Evolutionary conservation across 2,113 vertebrate genomes (phyloP), one percentile per base, ranked within the genome.

Genomic region (Seriola aureovittata): DNA sequence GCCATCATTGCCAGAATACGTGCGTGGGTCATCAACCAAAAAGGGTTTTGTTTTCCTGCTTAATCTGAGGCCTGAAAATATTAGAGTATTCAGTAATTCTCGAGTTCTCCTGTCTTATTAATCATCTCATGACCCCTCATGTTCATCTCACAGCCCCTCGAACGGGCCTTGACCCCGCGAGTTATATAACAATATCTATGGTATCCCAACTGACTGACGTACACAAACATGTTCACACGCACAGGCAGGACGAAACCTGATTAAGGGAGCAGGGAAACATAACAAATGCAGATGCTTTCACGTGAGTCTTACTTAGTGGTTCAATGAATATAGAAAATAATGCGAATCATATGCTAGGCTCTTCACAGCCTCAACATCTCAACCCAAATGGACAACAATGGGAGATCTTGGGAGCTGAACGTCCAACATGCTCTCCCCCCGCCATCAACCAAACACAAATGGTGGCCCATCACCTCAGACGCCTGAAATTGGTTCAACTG

Each of bases 111-210:
- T 66, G 42, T 58, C 21, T 40, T 5, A 1, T 57, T 72, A 36
- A 57, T 63, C 40, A 78, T 80, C 67, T 75, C 57, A 60, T 32
- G 57, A 65, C 52, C 64, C 42, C 14, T 62, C 13, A 17, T 25
- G 75, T 25, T 44, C 10, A 63, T 70, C 23, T 68, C 44, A 34
- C 25, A 48, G n/a, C 65, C 48, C 48, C 48, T 50, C 19, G 13
- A 17, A 50, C 5, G 48, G 48, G 6, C 16, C 64, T 14, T 48
- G 46, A 29, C 29, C 29, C 29, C 29, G 2, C 29, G 29, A 29
- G 29, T 29, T 2, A 29, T 29, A 29, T 29, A 29, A 29, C 29
- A 29, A 67, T 1, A 12, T 58, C 57, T 38, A 0, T 2, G 13
- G 10, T 52, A 32, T 48, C 19, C 17, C 9, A 52, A 38, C 59